Conservation (phyloP, 2,888 invertebrate species). For the Caenorhabditis doughertyi region DNA sequence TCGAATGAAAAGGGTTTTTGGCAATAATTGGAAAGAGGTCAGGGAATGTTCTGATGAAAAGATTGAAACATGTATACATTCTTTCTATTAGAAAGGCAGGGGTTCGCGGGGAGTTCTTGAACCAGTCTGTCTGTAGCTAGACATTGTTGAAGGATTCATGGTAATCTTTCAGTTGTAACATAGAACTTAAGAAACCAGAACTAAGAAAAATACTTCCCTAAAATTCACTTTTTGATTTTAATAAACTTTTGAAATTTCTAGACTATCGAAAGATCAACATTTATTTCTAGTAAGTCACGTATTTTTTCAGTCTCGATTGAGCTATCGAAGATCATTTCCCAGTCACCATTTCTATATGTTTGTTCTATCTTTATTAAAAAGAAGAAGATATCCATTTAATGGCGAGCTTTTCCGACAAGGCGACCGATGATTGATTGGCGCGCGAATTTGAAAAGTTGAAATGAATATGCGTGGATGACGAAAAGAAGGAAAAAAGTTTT, state of each 20-base stretch:
- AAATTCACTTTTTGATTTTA: no score
- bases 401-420: conserved; percentile 8
- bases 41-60: conserved; percentile 3
- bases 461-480: conserved; percentile 18
- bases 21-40: conserved; percentile 26
- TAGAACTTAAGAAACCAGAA: no score
- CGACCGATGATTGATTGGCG: conserved; percentile 52
- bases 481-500: conserved; percentile 7
- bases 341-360: background rate
- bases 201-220: background rate
- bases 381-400: background rate
- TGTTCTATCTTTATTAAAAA: background rate
- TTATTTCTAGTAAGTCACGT: background rate
- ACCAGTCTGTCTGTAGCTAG: no score
- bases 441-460: conserved; percentile 22
- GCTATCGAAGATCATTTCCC: conserved; percentile 28
- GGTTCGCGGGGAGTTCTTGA: no score
- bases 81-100: no score
- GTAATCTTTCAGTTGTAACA: no score
- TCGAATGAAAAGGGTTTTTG: conserved; percentile 18
- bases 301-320: conserved; percentile 4
- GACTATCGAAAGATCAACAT: background rate
- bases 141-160: no score
- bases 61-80: no score
- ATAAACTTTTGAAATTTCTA: background rate